Evolutionary conservation across 23 tunicate genomes (phyloP).

Genomic region (Trididemnum miniatum): DNA sequence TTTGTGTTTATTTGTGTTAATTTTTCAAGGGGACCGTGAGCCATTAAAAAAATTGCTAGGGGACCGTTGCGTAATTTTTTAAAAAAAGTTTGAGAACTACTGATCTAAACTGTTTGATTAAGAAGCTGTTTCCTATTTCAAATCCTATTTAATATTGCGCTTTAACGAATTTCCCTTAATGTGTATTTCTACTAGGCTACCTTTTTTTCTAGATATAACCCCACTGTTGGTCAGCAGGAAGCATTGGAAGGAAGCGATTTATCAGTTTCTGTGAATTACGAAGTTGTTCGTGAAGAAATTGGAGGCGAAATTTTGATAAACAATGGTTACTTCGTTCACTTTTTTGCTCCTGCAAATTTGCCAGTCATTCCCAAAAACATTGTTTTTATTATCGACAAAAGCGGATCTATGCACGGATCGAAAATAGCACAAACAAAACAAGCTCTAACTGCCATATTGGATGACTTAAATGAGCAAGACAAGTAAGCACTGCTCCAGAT

Average conservation of each 20-base stretch:
- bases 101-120: not conserved
- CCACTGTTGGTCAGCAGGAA: constrained; percentile 41
- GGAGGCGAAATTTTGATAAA: constrained; percentile 67
- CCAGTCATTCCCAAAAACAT: constrained; percentile 75
- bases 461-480: constrained; percentile 42
- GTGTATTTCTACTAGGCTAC: too few relatives aligned
- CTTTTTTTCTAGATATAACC: constrained; percentile 57
- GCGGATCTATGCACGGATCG: constrained; percentile 74
- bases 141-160: too few relatives aligned
- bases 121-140: not conserved
- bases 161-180: too few relatives aligned
- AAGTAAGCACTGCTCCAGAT: constrained; percentile 26
- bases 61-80: too few relatives aligned
- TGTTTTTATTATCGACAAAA: constrained; percentile 72
- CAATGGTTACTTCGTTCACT: constrained; percentile 78
- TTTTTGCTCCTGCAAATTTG: constrained; percentile 62
- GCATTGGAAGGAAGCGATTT: constrained; percentile 25
- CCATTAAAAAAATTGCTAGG: too few relatives aligned
- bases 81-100: too few relatives aligned
- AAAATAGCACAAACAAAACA: constrained; percentile 56
- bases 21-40: too few relatives aligned
- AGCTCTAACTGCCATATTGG: constrained; percentile 45
- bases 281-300: constrained; percentile 55
- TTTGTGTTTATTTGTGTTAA: too few relatives aligned
- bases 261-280: constrained; percentile 53